Percentiles rank a stretch among this genome's conserved stretches.
Evolutionary conservation across 2,888 invertebrate species (phyloP).

Genomic region (Agrilus cyanescens): DNA sequence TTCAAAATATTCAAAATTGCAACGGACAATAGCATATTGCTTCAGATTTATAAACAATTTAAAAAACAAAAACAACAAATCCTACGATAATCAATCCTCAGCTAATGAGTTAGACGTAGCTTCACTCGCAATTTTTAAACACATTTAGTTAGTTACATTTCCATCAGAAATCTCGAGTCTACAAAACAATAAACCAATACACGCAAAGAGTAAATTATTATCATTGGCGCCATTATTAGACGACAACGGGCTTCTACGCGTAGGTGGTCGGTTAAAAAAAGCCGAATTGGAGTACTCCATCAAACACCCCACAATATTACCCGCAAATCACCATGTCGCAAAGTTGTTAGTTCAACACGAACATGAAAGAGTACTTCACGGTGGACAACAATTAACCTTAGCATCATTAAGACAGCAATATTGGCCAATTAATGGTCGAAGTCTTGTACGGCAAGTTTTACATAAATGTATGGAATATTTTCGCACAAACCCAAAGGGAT

Average conservation of each 20-base stretch:
- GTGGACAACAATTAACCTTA: slow-evolving; percentile 18
- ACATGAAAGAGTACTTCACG: slow-evolving; percentile 15
- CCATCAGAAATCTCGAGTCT: too few species aligned
- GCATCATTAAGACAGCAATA: slow-evolving; percentile 10
- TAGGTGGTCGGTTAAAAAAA: slow-evolving; percentile 17
- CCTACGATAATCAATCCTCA: background rate
- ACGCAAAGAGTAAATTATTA: slow-evolving; percentile 8
- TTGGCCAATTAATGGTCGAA: slow-evolving; percentile 8
- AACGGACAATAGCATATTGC: background rate
- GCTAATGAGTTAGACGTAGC: background rate
- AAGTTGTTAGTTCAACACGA: slow-evolving; percentile 16
- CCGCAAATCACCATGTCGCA: slow-evolving; percentile 16
- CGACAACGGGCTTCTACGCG: slow-evolving; percentile 15
- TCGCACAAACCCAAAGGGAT: slow-evolving; percentile 9
- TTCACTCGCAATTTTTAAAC: background rate
- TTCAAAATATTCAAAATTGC: background rate
- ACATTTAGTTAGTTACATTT: background rate
- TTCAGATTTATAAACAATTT: too few species aligned
- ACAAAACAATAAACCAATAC: too few species aligned
- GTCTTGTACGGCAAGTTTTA: slow-evolving; percentile 5
- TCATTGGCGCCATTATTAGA: slow-evolving; percentile 18
- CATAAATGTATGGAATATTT: slow-evolving; percentile 10
- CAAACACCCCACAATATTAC: slow-evolving; percentile 18
- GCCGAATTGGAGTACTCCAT: slow-evolving; percentile 2
- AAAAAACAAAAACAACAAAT: too few species aligned